Base-by-base conservation (phyloP, 2,888 invertebrate species). In the Baronia brevicornis region DNA sequence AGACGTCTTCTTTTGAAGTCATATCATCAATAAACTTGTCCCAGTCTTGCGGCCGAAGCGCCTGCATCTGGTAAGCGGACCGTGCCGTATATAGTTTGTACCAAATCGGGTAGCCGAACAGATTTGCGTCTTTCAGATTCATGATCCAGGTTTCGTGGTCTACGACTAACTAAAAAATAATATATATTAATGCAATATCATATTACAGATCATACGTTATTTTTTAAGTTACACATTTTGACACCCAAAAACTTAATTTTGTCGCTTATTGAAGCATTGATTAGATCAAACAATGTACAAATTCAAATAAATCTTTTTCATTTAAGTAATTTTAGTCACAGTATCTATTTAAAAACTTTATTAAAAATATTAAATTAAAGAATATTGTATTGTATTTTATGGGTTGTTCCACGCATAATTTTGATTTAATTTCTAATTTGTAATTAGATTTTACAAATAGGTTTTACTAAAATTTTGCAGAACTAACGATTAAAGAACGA, bases 61-160 rank as follows among this genome's bases (percentile, higher is more conserved):
- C 92, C 24, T 90, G 84, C 92, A 97, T 91, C 54, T 91, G 89
- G 66, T 95, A 97, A 0, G 94, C 91, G 30, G 93, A 90, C 38
- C 93, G 85, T 1, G 93, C 93, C n/a, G 93, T 91, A 60, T 96
- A 96, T 44, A 95, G 78, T 68, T 95, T 94, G 66, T 93, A 92
- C 95, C 96, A 96, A 49, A 94, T 92, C 5, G 95, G 94, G 62
- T 93, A 93, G 32, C 94, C 92, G 57, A 94, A 94, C 1, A 93
- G 82, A 73, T 98, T 98, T 0, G 97, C 97, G 68, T 95, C 94
- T 48, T 95, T 93, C 36, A 98, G 74, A 70, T 98, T 96, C 92
- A 97, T 94, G 25, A 95, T 93, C 95, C 96, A 97, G 1, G 94
- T 95, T 68, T 97, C 96, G 61, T 96, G 97, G 72, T 98, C 97